Evolutionary conservation across 2,797 vertebrate genomes (phyloP), one percentile per base, ranked within the genome.

Genomic region (Myotis planiceps): DNA sequence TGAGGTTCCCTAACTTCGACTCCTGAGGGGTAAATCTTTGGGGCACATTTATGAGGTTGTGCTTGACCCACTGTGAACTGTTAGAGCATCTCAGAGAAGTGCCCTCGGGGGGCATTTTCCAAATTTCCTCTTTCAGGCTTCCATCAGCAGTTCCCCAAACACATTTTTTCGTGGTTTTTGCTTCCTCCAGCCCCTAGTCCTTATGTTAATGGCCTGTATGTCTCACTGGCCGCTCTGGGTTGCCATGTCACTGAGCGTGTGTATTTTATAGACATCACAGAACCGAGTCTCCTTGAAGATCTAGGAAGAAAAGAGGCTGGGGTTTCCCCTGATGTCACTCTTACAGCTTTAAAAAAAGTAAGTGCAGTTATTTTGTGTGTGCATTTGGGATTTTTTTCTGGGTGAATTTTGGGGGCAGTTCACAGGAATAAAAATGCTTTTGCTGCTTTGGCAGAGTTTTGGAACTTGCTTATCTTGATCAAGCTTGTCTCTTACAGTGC

Each of bases 401-500:
- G 66, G 66, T 72, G 88, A 83, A 79, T 86, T 79, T 39, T 9
- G 37, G 68, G 68, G 42, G 29, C 21, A 25, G 53, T 53, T 72
- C 39, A 19, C 66, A 27, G 21, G 34, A 49, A 83, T 84, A 60
- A 75, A 89, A 58, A 60, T 66, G 63, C 6, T 37, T 66, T 78
- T 49, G n/a, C n/a, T 9, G 19, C 90, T 47, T 37, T 60, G 86
- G 68, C 25, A 60, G 65, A 71, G 55, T 34, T 68, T 45, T 60
- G 60, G 39, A 89, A 85, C 71, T 29, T 15, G 81, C 37, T 78
- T 51, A 3, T 72, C 65, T 92, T 18, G 5, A 81, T 85, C 60
- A 47, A 86, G 81, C 25, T 79, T 53, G 66, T 88, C 84, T 92
- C 29, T 47, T 37, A n/a, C 3, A 58, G 18, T 79, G 85, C 87